A percentile compares a stretch with the other conserved stretches of the same genome.
Evolutionary conservation across 1,140 invertebrate species (phyloP).

Genomic region (Pogonomyrmex barbatus): DNA sequence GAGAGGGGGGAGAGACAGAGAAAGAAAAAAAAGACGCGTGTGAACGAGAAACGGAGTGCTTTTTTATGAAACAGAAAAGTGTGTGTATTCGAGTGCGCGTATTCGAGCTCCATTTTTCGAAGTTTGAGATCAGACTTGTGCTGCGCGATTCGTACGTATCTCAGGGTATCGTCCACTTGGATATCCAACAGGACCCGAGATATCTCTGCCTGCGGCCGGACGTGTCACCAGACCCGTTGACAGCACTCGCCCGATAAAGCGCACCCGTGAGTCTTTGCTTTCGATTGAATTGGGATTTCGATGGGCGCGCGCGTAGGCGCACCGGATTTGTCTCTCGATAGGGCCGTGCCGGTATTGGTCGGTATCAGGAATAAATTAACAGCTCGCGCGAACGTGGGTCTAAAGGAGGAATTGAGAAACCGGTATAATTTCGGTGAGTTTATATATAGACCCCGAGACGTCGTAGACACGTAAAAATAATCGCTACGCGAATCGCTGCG

Average conservation of each 20-base stretch:
- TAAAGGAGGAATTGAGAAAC: slow-evolving; percentile 20
- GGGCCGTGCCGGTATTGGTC: slow-evolving; percentile 28
- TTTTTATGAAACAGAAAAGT: slow-evolving; percentile 20
- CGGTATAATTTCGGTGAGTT: slow-evolving; percentile 44
- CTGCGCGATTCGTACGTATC: slow-evolving; percentile 5
- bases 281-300: slow-evolving; percentile 48
- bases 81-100: slow-evolving; percentile 29
- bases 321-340: slow-evolving; percentile 47
- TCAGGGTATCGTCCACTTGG: slow-evolving; percentile 47
- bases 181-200: slow-evolving; percentile 51
- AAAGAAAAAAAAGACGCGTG: slow-evolving; percentile 10
- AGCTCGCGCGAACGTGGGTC: slow-evolving; percentile 17
- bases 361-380: slow-evolving; percentile 51
- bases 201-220: slow-evolving; percentile 32
- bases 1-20: background rate
- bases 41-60: slow-evolving; percentile 44
- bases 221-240: slow-evolving; percentile 49
- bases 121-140: slow-evolving; percentile 3
- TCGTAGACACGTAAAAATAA: slow-evolving; percentile 18
- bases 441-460: slow-evolving; percentile 5
- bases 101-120: slow-evolving; percentile 5
- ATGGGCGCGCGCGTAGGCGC: slow-evolving; percentile 42
- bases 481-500: background rate
- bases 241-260: slow-evolving; percentile 39
- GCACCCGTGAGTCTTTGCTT: slow-evolving; percentile 66